These are phyloP conservation scores for Gopherus evgoodei DNA, from an alignment of 2,113 vertebrate species.

Conservation along the genomic window DNA sequence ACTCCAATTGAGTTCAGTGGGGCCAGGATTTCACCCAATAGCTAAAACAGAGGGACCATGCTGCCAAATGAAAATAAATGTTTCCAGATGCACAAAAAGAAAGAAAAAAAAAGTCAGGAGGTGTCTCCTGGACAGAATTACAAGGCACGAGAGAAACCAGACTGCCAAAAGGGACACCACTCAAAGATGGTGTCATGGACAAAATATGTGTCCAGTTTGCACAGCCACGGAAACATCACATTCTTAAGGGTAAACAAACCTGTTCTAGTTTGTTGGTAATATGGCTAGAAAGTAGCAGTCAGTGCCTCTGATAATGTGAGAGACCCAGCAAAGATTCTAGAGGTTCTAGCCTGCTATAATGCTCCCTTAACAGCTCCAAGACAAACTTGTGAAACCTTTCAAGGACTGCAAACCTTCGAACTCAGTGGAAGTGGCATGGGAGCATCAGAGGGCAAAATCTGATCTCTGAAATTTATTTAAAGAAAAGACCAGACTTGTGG, in stretches of 20 bases:
- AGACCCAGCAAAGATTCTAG: not conserved
- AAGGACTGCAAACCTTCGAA: not conserved
- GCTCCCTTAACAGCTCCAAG: not conserved
- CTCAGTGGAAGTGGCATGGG: not conserved
- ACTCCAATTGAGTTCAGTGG: not conserved
- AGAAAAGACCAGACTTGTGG: constrained; percentile 47
- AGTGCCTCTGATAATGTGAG: not conserved
- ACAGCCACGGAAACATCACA: constrained; percentile 35
- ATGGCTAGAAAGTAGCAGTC: not conserved
- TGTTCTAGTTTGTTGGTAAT: not conserved
- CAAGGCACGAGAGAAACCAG: constrained; percentile 35
- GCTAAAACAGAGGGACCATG: not conserved
- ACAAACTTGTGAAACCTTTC: constrained; percentile 3
- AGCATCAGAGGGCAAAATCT: not conserved
- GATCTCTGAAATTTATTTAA: constrained; percentile 55
- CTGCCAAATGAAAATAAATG: constrained; percentile 10
- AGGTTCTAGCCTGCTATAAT: not conserved
- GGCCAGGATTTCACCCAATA: not conserved
- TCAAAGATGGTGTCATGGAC: constrained; percentile 20
- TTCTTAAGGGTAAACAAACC: not conserved
- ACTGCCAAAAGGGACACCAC: constrained; percentile 33
- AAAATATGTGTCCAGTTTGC: constrained; percentile 42
- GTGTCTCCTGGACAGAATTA: constrained; percentile 48
- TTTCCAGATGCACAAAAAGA: not conserved
- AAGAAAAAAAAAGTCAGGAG: not conserved